phyloP scores from a whole-genome alignment of 2,797 vertebrate genomes.

The Alca torda region DNA sequence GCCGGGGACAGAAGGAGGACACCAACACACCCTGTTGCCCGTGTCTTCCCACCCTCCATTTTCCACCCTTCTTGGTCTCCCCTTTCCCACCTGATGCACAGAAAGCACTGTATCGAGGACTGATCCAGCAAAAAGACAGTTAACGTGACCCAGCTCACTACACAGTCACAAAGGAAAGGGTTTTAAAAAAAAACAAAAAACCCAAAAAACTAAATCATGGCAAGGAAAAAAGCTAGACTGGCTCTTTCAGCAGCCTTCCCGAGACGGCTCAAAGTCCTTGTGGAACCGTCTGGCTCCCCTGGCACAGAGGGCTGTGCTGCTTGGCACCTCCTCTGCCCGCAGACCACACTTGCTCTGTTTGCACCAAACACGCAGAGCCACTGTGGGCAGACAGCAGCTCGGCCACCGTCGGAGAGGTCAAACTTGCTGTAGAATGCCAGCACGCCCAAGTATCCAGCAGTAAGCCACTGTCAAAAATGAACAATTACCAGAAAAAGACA shows the following conservation, averaged over 20 bases:
- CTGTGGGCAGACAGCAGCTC: neutral
- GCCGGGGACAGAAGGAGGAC: neutral
- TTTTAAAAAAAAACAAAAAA: neutral
- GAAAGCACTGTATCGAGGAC: neutral
- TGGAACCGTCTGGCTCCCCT: neutral
- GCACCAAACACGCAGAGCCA: neutral
- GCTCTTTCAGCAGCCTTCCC: neutral
- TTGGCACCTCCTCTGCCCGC: neutral
- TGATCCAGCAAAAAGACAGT: neutral
- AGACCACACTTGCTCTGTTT: neutral
- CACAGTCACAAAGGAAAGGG: neutral
- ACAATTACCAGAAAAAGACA: neutral
- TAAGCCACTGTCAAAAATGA: neutral
- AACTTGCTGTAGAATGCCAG: neutral
- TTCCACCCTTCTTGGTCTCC: neutral
- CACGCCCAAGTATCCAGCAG: rapidly evolving
- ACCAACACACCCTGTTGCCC: neutral
- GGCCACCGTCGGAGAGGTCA: neutral
- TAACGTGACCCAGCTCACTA: neutral
- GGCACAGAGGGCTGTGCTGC: neutral
- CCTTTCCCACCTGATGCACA: neutral
- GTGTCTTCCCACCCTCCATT: neutral
- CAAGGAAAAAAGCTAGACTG: neutral
- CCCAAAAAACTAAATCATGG: neutral
- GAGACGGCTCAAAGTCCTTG: neutral